These are phyloP conservation scores for Syngnathoides biaculeatus DNA, from an alignment of 2,113 vertebrate species.

Conservation along the genomic window DNA sequence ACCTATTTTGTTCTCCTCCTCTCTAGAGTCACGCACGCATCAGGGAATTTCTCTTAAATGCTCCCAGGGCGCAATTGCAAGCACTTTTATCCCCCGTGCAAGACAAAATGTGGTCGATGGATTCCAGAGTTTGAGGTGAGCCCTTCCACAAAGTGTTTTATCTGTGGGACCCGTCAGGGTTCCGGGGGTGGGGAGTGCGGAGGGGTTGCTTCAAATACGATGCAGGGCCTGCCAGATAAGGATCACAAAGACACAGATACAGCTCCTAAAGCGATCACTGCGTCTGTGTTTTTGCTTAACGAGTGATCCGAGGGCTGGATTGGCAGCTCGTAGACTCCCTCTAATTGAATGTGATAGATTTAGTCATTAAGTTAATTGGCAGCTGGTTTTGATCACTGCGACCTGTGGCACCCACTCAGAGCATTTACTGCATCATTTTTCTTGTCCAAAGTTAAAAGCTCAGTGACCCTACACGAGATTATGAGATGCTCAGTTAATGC, in stretches of 20 bases:
- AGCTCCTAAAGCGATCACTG: conserved; percentile 58
- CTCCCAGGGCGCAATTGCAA: conserved; percentile 50
- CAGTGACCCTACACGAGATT: conserved; percentile 1
- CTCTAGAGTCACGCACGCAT: conserved; percentile 26
- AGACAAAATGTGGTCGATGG: conserved; percentile 61
- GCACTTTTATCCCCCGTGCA: conserved; percentile 61
- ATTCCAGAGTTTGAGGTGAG: conserved; percentile 66
- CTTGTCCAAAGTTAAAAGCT: conserved; percentile 37
- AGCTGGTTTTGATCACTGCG: conserved; percentile 62
- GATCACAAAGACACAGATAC: conserved; percentile 62
- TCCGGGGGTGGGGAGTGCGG: too few species aligned
- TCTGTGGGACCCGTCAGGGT: conserved; percentile 60
- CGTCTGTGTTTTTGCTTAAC: conserved; percentile 58
- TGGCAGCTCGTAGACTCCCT: conserved; percentile 47
- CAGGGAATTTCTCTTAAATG: conserved; percentile 49
- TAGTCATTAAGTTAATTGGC: conserved; percentile 71
- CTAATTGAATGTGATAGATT: conserved; percentile 69
- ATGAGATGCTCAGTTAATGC: neutral
- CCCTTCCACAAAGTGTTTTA: conserved; percentile 59
- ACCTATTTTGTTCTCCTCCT: conserved; percentile 20
- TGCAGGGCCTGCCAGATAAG: conserved; percentile 64
- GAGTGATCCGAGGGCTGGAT: conserved; percentile 41
- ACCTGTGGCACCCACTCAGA: conserved; percentile 55
- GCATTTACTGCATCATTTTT: conserved; percentile 55
- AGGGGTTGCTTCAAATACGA: conserved; percentile 52